Conservation (phyloP, 1,140 invertebrate species). For the Eulimnadia texana region DNA sequence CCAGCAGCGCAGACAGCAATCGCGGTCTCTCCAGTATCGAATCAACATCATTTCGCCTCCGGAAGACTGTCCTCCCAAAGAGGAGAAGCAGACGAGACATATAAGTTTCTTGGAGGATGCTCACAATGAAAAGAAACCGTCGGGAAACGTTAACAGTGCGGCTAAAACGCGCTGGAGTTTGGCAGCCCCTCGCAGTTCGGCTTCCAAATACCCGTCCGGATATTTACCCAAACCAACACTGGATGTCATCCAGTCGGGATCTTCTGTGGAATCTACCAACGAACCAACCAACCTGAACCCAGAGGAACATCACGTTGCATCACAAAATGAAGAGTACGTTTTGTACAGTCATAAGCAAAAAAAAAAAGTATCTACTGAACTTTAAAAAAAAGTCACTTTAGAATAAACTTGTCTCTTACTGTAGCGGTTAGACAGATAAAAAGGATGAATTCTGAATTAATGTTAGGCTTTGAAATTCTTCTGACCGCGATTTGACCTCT, state of each 20-base stretch:
- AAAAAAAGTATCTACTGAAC: too few relatives aligned
- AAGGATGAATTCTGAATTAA: too few relatives aligned
- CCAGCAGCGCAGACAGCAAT: slow-evolving; percentile 18
- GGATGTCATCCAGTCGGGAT: background rate
- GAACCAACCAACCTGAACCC: background rate
- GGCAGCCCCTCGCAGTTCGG: background rate
- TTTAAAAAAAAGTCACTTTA: too few relatives aligned
- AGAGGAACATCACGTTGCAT: background rate
- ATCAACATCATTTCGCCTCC: background rate
- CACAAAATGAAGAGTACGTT: too few relatives aligned
- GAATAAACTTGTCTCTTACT: too few relatives aligned
- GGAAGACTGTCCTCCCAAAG: background rate
- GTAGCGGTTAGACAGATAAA: too few relatives aligned
- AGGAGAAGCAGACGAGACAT: slow-evolving; percentile 3
- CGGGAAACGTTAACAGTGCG: background rate
- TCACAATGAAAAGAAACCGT: background rate
- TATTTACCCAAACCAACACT: background rate
- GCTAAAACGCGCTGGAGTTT: slow-evolving; percentile 1
- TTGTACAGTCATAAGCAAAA: too few relatives aligned
- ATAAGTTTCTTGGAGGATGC: slow-evolving; percentile 3
- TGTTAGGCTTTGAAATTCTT: too few relatives aligned
- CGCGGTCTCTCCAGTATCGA: background rate
- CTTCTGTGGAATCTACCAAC: background rate
- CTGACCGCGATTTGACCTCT: too few relatives aligned
- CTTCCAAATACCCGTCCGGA: background rate